Percentiles rank a stretch among this genome's conserved stretches.
Evolutionary conservation across 2,797 vertebrate species (phyloP).

Genomic region (Garrulus glandarius): DNA sequence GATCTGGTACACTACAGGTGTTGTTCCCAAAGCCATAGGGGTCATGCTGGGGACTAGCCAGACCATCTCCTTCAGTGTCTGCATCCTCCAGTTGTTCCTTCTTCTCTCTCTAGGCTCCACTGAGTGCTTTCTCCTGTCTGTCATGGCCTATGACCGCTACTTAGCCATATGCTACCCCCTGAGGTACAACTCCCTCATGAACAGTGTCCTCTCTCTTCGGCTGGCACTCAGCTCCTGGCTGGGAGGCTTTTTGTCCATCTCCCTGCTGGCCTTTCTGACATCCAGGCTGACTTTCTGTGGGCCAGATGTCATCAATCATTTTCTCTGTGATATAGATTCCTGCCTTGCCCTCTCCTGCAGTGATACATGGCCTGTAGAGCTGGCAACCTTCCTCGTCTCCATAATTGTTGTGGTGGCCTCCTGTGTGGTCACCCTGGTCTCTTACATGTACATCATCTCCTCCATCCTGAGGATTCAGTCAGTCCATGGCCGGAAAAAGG

Average conservation of each 20-base stretch:
- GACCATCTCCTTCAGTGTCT: conserved; percentile 59
- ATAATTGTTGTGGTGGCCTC: conserved; percentile 52
- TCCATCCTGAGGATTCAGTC: conserved; percentile 54
- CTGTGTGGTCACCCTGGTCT: conserved; percentile 53
- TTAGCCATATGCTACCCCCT: conserved; percentile 68
- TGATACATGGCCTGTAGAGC: conserved; percentile 38
- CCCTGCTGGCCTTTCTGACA: conserved; percentile 23
- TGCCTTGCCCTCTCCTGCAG: conserved; percentile 63
- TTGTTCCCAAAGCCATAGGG: conserved; percentile 66
- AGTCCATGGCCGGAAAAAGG: neutral
- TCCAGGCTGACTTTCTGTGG: conserved; percentile 29
- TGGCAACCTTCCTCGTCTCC: conserved; percentile 61
- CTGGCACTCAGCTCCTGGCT: conserved; percentile 64
- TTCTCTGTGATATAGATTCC: conserved; percentile 67
- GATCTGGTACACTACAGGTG: conserved; percentile 51
- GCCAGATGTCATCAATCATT: conserved; percentile 43
- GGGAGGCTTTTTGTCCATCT: conserved; percentile 59
- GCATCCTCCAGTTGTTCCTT: conserved; percentile 65
- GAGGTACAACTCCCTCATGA: conserved; percentile 66
- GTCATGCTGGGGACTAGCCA: conserved; percentile 43
- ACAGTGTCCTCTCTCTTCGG: neutral
- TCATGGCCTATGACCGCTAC: conserved; percentile 71
- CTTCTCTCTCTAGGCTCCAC: conserved; percentile 71
- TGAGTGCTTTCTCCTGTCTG: conserved; percentile 69
- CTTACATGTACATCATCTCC: conserved; percentile 54